These are phyloP conservation scores for Antrozous pallidus DNA, from an alignment of 2,797 vertebrate genomes.

Conservation along the genomic window DNA sequence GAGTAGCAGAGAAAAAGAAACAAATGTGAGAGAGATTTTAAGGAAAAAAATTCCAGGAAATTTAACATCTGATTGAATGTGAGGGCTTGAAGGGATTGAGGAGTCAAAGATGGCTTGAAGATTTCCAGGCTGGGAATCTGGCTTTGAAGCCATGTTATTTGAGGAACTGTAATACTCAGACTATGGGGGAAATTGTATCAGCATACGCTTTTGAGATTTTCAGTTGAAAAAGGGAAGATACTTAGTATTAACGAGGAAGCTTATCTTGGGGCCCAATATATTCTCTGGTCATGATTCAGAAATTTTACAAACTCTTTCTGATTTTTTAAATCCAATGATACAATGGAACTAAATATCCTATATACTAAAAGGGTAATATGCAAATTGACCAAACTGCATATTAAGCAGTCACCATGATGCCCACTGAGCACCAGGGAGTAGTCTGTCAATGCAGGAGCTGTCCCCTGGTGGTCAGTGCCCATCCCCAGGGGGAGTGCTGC, in stretches of 20 bases:
- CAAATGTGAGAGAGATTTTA: neutral
- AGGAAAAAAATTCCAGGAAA: neutral
- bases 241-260: neutral
- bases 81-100: neutral
- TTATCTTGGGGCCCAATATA: neutral
- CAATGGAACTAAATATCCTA: neutral
- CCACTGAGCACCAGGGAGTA: too few relatives aligned
- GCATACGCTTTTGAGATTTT: neutral
- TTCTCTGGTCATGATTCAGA: constrained; percentile 13
- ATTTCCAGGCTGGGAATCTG: neutral
- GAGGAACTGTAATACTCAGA: neutral
- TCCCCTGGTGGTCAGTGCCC: too few relatives aligned
- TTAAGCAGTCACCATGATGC: too few relatives aligned
- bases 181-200: neutral
- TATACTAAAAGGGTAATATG: too few relatives aligned
- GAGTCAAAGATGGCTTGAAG: neutral
- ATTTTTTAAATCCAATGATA: neutral
- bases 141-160: neutral
- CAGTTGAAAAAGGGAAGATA: neutral
- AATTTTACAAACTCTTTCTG: neutral
- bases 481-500: too few relatives aligned
- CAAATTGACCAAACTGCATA: too few relatives aligned
- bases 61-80: neutral
- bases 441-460: too few relatives aligned
- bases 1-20: neutral